These are phyloP conservation scores for Tor tambroides DNA, from an alignment of 2,113 vertebrate species.

Conservation along the genomic window DNA sequence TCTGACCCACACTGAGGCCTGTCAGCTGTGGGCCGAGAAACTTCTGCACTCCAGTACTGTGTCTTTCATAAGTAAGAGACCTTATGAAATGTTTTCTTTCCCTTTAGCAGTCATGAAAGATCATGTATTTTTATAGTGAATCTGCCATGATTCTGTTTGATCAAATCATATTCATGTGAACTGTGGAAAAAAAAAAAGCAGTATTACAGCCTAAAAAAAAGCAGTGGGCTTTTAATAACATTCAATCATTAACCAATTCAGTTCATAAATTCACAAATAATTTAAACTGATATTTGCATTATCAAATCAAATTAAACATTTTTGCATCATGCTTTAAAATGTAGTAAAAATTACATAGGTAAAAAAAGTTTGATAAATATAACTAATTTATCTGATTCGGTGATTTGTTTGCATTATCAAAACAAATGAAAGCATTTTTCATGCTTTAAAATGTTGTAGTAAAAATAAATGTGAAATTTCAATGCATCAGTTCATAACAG, in stretches of 20 bases:
- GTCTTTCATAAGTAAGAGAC: constrained; percentile 81
- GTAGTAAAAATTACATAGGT: too few relatives aligned
- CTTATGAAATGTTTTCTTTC: background rate
- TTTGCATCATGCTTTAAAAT: too few relatives aligned
- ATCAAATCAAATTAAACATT: too few relatives aligned
- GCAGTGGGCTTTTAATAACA: background rate
- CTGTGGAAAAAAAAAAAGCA: too few relatives aligned
- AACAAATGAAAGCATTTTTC: background rate
- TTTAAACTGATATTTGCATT: background rate
- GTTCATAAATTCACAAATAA: too few relatives aligned
- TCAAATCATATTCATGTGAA: background rate
- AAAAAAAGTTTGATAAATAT: too few relatives aligned
- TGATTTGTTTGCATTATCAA: too few relatives aligned
- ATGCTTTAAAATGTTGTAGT: background rate
- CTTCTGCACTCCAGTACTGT: constrained; percentile 85
- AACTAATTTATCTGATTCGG: too few relatives aligned
- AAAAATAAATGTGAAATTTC: background rate
- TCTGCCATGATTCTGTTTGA: background rate
- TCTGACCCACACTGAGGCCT: constrained; percentile 87
- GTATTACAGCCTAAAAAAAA: background rate
- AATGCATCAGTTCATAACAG: too few relatives aligned
- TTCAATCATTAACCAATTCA: too few relatives aligned
- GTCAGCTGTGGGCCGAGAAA: constrained; percentile 88
- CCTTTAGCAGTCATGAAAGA: too few relatives aligned
- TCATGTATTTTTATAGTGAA: background rate